Evolutionary conservation across 2,113 vertebrate species (phyloP), one percentile per base, ranked within the genome.

Genomic region (Bubo blakistoni): DNA sequence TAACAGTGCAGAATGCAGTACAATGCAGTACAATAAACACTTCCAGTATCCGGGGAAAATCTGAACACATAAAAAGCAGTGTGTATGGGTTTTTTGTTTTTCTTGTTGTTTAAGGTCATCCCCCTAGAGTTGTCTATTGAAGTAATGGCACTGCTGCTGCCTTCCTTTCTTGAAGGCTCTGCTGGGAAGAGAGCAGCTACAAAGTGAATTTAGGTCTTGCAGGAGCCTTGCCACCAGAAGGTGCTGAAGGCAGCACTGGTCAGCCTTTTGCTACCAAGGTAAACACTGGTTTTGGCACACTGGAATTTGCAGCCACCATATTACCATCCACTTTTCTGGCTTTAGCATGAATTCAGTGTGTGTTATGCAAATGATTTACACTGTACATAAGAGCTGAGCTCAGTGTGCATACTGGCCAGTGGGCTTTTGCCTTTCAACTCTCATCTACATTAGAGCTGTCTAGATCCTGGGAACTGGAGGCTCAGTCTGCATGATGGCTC

Each of bases 401-500:
- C 27, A 65, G 20, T 3, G 4, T 38, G 6, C 4, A 3, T 58
- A 18, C 7, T 11, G 27, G 10, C 18, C 44, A 73, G 2, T 16
- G 42, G 26, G 5, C 16, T 90, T 51, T 46, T 46, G 36, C 18
- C 13, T 51, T 86, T 42, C 29, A 29, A 38, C 3, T 25, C 22
- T 70, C 46, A 54, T 30, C 22, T 55, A 21, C 6, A 4, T 11
- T 13, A 87, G 10, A 42, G 12, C 11, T n/a, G 17, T 47, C 17
- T 30, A n/a, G 11, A 21, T 38, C 7, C 10, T 3, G 9, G 19
- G 12, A 85, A 26, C 16, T 52, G 16, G 13, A 71, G 24, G 51
- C 5, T 0, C 1, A 32, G 7, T 26, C 38, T 47, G 16, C 44
- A 10, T 0, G 0, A 20, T 16, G 25, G 32, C 10, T 40, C 16